Percentiles rank a stretch among this genome's conserved stretches.
Conservation (phyloP, 2,888 invertebrate species). For the Cataglyphis livida region DNA sequence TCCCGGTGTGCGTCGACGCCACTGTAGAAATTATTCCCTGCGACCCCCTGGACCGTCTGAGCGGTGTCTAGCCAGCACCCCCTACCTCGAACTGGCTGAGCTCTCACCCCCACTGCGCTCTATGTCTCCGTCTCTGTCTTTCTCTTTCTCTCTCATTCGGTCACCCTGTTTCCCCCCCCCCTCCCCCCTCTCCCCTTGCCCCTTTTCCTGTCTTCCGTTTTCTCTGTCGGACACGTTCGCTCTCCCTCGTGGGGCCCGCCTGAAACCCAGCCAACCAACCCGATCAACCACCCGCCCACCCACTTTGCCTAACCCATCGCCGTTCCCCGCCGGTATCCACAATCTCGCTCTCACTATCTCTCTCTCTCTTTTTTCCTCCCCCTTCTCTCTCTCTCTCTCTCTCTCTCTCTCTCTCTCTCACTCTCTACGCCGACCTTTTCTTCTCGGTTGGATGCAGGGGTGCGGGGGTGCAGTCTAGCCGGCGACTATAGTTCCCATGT, state of each 20-base stretch:
- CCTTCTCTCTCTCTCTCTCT: constrained; percentile 72
- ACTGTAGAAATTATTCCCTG: constrained; percentile 80
- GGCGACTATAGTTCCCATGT: constrained; percentile 79
- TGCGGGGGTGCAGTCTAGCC: constrained; percentile 83
- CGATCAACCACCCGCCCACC: constrained; percentile 77
- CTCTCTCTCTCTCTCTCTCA: constrained; percentile 74
- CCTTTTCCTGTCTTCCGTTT: constrained; percentile 44
- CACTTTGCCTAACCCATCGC: constrained; percentile 64
- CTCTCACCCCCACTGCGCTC: constrained; percentile 73
- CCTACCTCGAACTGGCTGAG: constrained; percentile 84
- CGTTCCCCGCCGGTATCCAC: constrained; percentile 70
- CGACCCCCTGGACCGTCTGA: constrained; percentile 84
- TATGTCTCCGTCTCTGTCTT: constrained; percentile 60
- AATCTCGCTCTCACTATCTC: constrained; percentile 65
- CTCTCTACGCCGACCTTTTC: constrained; percentile 77
- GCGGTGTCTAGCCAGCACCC: constrained; percentile 86
- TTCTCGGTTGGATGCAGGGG: constrained; percentile 76
- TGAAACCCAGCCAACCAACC: constrained; percentile 50
- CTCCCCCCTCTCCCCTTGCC: background rate
- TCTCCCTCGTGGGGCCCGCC: constrained; percentile 26
- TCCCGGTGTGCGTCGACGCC: constrained; percentile 76
- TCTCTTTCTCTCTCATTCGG: constrained; percentile 58
- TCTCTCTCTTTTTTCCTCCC: constrained; percentile 76
- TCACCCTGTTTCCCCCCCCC: constrained; percentile 57
- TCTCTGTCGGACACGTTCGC: constrained; percentile 24